Evolutionary conservation across 2,797 vertebrate species (phyloP).

Genomic region (Loriculus beryllinus): DNA sequence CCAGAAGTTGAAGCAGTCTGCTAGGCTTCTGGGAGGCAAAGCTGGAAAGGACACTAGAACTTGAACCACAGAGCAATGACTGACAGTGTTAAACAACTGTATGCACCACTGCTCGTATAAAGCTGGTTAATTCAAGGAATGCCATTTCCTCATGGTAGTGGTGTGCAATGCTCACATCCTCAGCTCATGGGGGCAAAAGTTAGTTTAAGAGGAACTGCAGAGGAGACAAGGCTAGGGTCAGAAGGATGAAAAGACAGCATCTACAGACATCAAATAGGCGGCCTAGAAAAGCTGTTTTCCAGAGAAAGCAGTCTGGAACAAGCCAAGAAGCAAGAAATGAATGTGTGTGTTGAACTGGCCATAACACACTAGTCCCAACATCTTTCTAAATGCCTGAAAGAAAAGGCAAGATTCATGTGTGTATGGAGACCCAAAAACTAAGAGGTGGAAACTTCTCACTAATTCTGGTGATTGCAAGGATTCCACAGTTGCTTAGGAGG

Average conservation of each 20-base stretch:
- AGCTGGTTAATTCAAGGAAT: neutral
- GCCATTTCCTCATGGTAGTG: neutral
- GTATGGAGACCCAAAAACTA: neutral
- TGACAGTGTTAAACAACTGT: neutral
- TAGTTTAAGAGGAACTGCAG: neutral
- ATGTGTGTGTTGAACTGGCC: neutral
- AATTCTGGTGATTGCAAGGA: neutral
- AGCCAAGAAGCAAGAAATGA: neutral
- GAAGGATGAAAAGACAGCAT: neutral
- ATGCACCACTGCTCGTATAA: neutral
- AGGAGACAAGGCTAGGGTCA: neutral
- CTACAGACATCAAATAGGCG: neutral
- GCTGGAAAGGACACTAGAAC: neutral
- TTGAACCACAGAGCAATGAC: neutral
- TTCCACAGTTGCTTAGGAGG: neutral
- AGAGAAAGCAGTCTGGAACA: neutral
- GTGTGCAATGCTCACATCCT: neutral
- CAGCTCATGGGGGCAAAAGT: neutral
- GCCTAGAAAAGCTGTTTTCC: neutral
- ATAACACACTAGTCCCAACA: neutral
- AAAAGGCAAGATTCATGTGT: neutral
- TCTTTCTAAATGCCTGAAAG: neutral
- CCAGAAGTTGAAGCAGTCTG: neutral
- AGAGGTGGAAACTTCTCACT: neutral
- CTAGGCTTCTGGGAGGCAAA: neutral